Conservation (phyloP, 2,888 invertebrate species). For the Calameuta idolon region DNA sequence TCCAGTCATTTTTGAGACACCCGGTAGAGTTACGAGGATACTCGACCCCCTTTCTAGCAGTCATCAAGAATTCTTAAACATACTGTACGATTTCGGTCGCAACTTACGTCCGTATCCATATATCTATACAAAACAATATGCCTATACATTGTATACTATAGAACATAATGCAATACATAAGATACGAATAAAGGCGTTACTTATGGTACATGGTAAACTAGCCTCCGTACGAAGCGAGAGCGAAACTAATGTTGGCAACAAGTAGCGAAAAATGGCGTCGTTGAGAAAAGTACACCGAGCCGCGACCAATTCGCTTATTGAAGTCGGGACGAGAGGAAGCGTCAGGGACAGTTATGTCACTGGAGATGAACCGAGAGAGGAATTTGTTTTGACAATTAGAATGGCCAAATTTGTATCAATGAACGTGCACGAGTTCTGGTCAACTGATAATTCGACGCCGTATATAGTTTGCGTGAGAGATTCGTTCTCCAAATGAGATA, state of each 20-base stretch:
- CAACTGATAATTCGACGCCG: neutral
- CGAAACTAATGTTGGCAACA: neutral
- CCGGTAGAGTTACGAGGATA: neutral
- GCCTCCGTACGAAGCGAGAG: neutral
- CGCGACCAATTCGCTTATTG: neutral
- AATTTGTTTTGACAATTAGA: constrained; percentile 25
- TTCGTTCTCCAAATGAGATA: neutral
- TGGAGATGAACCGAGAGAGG: constrained; percentile 5
- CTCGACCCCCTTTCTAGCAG: neutral
- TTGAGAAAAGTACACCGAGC: neutral
- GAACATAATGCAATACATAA: neutral
- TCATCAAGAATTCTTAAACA: neutral
- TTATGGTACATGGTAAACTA: neutral
- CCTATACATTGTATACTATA: neutral
- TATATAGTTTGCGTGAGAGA: neutral
- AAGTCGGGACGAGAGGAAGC: neutral
- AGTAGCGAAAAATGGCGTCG: neutral
- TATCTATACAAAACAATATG: neutral
- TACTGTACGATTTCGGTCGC: neutral
- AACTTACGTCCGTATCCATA: neutral
- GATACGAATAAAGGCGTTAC: neutral
- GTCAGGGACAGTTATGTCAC: constrained; percentile 8
- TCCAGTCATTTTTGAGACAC: neutral
- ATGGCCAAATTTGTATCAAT: constrained; percentile 17
- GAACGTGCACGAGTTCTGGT: constrained; percentile 3